These are phyloP conservation scores for Halictus quadricinctus DNA, from an alignment of 2,888 invertebrate genomes.

Conservation along the genomic window DNA sequence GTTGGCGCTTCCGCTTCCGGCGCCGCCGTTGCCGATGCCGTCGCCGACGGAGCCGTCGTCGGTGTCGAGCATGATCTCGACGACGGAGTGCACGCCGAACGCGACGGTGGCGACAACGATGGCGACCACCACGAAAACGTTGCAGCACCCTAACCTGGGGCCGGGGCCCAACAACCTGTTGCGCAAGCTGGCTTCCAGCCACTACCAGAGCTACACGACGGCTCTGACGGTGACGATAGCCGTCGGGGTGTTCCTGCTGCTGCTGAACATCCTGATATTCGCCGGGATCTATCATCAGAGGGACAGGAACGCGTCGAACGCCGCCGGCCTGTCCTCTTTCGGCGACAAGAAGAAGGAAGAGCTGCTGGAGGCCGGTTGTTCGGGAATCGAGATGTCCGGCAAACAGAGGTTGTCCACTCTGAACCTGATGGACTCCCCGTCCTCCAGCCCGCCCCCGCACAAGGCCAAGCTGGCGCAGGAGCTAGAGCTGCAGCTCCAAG, in stretches of 20 bases:
- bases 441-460: slow-evolving; percentile 75
- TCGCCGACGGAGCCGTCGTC: slow-evolving; percentile 83
- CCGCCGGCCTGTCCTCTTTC: slow-evolving; percentile 67
- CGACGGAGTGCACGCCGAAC: slow-evolving; percentile 91
- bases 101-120: slow-evolving; percentile 63
- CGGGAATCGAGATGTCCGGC: slow-evolving; percentile 84
- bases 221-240: slow-evolving; percentile 94
- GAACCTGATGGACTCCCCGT: slow-evolving; percentile 73
- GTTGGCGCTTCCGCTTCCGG: slow-evolving; percentile 86
- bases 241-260: slow-evolving; percentile 91
- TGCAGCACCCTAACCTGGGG: slow-evolving; percentile 81
- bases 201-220: slow-evolving; percentile 94
- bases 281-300: slow-evolving; percentile 94
- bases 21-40: slow-evolving; percentile 83
- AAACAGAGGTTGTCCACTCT: slow-evolving; percentile 79
- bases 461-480: slow-evolving; percentile 81
- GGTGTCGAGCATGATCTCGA: slow-evolving; percentile 78
- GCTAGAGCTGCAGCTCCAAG: slow-evolving; percentile 86
- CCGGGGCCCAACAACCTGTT: slow-evolving; percentile 88
- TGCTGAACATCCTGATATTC: slow-evolving; percentile 93
- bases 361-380: slow-evolving; percentile 88
- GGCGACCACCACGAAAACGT: slow-evolving; percentile 68
- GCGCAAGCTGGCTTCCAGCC: slow-evolving; percentile 90
- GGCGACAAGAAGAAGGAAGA: slow-evolving; percentile 91
- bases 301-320: slow-evolving; percentile 84